Conservation (phyloP, 2,113 vertebrate genomes). For the Amphiprion ocellaris region DNA sequence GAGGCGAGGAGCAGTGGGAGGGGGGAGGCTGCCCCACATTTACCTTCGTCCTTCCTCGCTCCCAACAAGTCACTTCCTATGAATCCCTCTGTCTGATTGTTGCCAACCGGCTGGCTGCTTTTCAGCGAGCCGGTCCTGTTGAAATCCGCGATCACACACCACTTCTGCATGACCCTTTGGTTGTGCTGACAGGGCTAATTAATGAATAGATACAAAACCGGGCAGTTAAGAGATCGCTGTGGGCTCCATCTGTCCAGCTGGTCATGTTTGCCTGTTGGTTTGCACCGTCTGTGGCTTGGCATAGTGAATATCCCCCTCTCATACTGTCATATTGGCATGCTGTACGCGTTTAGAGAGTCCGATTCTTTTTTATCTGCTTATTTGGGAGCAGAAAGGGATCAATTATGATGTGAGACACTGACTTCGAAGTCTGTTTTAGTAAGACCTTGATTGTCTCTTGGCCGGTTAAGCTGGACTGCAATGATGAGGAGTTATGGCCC, state of each 20-base stretch:
- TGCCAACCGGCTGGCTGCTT: conserved; percentile 42
- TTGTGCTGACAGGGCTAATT: conserved; percentile 69
- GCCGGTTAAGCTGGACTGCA: conserved; percentile 12
- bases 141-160: conserved; percentile 25
- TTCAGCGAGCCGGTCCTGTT: conserved; percentile 18
- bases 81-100: conserved; percentile 43
- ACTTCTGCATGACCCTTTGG: conserved; percentile 44
- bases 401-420: conserved; percentile 1
- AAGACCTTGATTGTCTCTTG: conserved; percentile 12
- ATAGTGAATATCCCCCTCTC: conserved; percentile 31
- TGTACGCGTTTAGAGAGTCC: background rate
- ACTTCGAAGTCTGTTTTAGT: conserved; percentile 33
- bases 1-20: conserved; percentile 42
- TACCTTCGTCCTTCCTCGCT: conserved; percentile 41
- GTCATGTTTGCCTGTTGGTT: conserved; percentile 63
- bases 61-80: conserved; percentile 66
- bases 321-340: conserved; percentile 22
- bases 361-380: background rate
- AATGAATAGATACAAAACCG: conserved; percentile 62
- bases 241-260: conserved; percentile 72
- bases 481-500: conserved; percentile 17
- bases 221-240: conserved; percentile 59
- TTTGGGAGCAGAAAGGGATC: conserved; percentile 8
- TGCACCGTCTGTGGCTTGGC: conserved; percentile 45
- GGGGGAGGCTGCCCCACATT: conserved; percentile 64